These are phyloP conservation scores for Pogonophryne albipinna DNA, from an alignment of 2,797 vertebrate species.

Conservation along the genomic window DNA sequence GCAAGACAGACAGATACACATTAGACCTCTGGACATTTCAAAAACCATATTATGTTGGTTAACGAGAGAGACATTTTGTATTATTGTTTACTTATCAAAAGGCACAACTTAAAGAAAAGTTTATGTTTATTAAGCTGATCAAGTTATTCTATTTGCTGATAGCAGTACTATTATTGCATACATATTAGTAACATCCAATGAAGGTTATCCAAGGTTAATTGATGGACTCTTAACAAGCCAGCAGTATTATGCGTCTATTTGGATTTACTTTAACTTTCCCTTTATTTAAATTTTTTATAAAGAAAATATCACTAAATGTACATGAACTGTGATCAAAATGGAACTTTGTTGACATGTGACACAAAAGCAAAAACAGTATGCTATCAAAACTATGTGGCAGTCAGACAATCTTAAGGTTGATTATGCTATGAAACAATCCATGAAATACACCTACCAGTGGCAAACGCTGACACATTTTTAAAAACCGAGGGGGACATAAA, in stretches of 20 bases:
- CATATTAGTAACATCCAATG: constrained; percentile 1
- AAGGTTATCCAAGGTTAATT: background rate
- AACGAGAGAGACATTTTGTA: background rate
- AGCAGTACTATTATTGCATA: background rate
- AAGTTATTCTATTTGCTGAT: background rate
- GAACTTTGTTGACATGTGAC: background rate
- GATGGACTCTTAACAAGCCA: background rate
- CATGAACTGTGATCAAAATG: background rate
- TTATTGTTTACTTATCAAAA: background rate
- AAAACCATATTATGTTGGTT: background rate
- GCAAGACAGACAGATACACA: constrained; percentile 47
- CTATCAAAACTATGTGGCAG: background rate
- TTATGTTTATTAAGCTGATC: background rate
- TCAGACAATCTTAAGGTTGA: constrained; percentile 4
- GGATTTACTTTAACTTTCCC: background rate
- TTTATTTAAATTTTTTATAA: background rate
- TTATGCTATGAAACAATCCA: constrained; percentile 11
- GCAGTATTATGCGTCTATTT: background rate
- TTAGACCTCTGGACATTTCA: constrained; percentile 8
- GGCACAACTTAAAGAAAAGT: background rate
- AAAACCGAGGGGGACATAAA: constrained; percentile 45
- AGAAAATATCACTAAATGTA: background rate
- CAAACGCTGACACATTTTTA: constrained; percentile 29
- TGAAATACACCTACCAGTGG: constrained; percentile 35
- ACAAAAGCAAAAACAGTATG: background rate